Evolutionary conservation across 2,797 vertebrate genomes (phyloP).

Genomic region (Rousettus madagascariensis): DNA sequence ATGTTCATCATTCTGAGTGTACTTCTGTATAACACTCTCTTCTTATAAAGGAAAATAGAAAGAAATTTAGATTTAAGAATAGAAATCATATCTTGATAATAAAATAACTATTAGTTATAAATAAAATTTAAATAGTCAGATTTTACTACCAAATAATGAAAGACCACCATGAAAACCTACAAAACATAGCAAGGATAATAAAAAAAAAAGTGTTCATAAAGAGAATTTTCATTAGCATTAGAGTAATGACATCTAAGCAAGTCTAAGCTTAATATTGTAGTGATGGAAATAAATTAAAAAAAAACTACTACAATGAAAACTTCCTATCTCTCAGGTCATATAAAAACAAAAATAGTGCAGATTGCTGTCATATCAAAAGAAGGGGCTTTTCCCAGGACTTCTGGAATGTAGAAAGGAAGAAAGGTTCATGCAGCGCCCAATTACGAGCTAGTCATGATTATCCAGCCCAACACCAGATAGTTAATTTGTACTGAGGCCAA

Average conservation of each 20-base stretch:
- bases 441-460: background rate
- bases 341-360: background rate
- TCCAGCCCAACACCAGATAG: background rate
- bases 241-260: slow-evolving; percentile 73
- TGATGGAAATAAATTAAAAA: slow-evolving; percentile 52
- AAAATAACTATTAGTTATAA: slow-evolving; percentile 68
- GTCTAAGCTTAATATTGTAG: slow-evolving; percentile 66
- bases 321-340: slow-evolving; percentile 39
- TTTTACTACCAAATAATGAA: slow-evolving; percentile 72
- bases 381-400: background rate
- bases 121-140: slow-evolving; percentile 44
- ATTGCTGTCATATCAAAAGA: background rate
- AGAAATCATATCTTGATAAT: slow-evolving; percentile 53
- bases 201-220: slow-evolving; percentile 16
- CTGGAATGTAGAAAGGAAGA: background rate
- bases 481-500: background rate
- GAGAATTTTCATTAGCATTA: slow-evolving; percentile 79
- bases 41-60: slow-evolving; percentile 54
- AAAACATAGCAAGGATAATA: slow-evolving; percentile 59
- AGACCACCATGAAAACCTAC: slow-evolving; percentile 59
- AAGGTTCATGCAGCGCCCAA: background rate
- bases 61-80: slow-evolving; percentile 51
- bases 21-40: slow-evolving; percentile 39
- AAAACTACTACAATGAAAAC: slow-evolving; percentile 45
- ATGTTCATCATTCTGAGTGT: slow-evolving; percentile 63